Percentiles rank a stretch among this genome's conserved stretches.
Evolutionary conservation across 2,888 invertebrate genomes (phyloP).

Genomic region (Acheta domesticus): DNA sequence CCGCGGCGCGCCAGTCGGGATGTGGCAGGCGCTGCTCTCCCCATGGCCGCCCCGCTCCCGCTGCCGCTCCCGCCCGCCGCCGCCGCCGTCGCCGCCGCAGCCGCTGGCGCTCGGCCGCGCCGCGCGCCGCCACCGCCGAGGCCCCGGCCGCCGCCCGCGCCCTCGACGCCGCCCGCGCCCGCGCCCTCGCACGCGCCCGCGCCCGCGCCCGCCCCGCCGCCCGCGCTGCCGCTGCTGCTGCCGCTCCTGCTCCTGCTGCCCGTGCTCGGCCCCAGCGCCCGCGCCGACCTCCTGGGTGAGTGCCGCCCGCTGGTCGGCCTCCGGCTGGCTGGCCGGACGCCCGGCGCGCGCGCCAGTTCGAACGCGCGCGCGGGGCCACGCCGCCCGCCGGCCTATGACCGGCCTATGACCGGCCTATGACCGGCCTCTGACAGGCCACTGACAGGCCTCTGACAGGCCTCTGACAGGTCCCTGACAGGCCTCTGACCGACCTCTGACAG

Average conservation of each 20-base stretch:
- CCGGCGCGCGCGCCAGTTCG: not conserved
- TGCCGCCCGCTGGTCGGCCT: not conserved
- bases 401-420: too few species aligned
- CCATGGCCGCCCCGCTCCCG: not conserved
- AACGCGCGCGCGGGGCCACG: not conserved
- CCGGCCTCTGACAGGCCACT: too few species aligned
- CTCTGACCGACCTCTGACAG: too few species aligned
- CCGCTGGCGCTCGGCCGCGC: not conserved
- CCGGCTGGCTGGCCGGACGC: too few species aligned
- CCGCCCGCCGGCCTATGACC: not conserved
- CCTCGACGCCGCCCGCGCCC: not conserved
- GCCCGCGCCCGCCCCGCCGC: not conserved
- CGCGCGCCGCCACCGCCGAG: not conserved
- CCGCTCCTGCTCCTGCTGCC: not conserved
- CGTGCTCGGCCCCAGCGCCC: not conserved
- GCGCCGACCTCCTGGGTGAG: not conserved
- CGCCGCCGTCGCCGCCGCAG: not conserved
- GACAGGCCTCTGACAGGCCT: too few species aligned
- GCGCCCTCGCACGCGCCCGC: not conserved
- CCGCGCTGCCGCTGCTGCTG: not conserved
- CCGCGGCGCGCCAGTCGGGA: not conserved
- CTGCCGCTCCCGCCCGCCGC: not conserved
- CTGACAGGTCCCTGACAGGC: too few species aligned
- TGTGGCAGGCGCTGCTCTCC: slow-evolving; percentile 18
- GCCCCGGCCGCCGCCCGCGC: not conserved